Evolutionary conservation across 1,140 invertebrate genomes (phyloP), one percentile per base, ranked within the genome.

Genomic region (Nomia melanderi): DNA sequence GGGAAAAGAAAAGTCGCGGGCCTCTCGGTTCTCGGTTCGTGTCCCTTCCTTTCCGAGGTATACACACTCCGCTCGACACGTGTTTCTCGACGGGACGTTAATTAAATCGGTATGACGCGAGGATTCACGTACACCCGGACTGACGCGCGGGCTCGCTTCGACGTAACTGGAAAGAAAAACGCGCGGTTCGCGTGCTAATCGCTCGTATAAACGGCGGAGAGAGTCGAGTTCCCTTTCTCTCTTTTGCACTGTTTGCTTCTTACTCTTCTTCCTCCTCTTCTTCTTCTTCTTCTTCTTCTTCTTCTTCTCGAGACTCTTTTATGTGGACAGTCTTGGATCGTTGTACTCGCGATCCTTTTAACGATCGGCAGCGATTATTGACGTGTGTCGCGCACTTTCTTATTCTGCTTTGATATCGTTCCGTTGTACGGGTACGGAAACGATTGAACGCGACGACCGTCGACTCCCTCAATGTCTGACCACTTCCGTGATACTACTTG

Each of bases 401-500:
- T 17, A n/a, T 20, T 29, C n/a, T 27, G 6, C 36, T 23, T 20
- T 56, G 23, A 66, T 65, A 25, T 8, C 60, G 44, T 53, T 20
- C 50, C 14, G 33, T 67, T 27, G 25, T 60, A 2, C 39, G 33
- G 39, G 62, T 54, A 33, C 11, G 23, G 7, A 57, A 44, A 44
- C 5, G 14, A 53, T n/a, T 23, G 4, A 54, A 17, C 72, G 66
- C 44, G 72, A 69, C 29, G n/a, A 33, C 12, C 12, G 29, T 33
- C 64, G 9, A 20, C 33, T 65, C 29, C 27, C 17, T 62, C n/a
- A 4, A 12, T 31, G 25, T 47, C 17, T n/a, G 53, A 57, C 23
- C 41, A 78, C 64, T 76, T 76, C 72, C 54, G 63, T 33, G 56
- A 76, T 76, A 67, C 33, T 57, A 25, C 17, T 53, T 31, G 39